These are phyloP conservation scores for Garra rufa DNA, from an alignment of 2,113 vertebrate species.

Conservation along the genomic window DNA sequence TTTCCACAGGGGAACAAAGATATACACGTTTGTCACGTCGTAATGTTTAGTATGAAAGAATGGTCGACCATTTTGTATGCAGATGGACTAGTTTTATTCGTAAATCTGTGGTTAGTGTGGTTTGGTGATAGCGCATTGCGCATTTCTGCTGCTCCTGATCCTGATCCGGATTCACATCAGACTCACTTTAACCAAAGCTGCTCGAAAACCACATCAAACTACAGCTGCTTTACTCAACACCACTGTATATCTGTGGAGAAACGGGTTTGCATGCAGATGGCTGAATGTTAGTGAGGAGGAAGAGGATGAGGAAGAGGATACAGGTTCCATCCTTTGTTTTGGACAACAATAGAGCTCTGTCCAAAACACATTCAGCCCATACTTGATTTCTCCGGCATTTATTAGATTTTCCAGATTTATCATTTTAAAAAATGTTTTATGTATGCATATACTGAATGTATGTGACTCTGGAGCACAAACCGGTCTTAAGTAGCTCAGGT, in stretches of 20 bases:
- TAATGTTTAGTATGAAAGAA: neutral
- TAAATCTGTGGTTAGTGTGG: neutral
- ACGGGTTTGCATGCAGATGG: neutral
- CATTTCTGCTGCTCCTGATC: constrained; percentile 54
- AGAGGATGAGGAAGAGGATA: neutral
- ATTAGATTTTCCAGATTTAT: neutral
- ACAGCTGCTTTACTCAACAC: neutral
- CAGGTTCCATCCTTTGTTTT: constrained; percentile 32
- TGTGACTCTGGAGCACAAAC: too few relatives aligned
- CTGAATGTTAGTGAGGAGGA: neutral
- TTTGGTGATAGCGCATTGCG: constrained; percentile 71
- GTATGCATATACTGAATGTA: too few relatives aligned
- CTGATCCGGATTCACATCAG: too few relatives aligned
- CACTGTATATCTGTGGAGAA: neutral
- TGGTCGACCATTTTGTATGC: constrained; percentile 3
- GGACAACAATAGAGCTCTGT: neutral
- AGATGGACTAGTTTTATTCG: neutral
- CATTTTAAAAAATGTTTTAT: neutral
- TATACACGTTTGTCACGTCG: neutral
- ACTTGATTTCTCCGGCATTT: neutral
- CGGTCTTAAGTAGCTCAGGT: too few relatives aligned
- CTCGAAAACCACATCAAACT: too few relatives aligned
- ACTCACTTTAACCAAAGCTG: too few relatives aligned
- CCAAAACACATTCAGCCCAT: neutral
- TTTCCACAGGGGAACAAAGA: neutral